Evolutionary conservation across 2,797 vertebrate species (phyloP).

Genomic region (Phalloptychus januarius): DNA sequence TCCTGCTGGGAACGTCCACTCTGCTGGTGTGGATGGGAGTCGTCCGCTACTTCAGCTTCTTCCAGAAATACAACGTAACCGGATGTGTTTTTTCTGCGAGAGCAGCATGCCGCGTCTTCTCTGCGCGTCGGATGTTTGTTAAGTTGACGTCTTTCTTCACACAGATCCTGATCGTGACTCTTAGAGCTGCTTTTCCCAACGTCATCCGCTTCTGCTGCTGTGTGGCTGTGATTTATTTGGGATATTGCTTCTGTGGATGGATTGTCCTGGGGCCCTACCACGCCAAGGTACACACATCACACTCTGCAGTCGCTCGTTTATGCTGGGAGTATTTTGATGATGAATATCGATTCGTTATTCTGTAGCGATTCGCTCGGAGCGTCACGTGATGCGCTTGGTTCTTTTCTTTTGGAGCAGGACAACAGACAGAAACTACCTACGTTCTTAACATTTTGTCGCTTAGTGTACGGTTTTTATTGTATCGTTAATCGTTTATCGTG

Average conservation of each 20-base stretch:
- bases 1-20: slow-evolving; percentile 92
- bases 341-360: background rate
- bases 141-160: background rate
- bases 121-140: background rate
- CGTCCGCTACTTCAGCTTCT: slow-evolving; percentile 94
- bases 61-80: slow-evolving; percentile 95
- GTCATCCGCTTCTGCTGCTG: slow-evolving; percentile 96
- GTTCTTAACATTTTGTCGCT: too few relatives aligned
- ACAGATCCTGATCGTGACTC: slow-evolving; percentile 92
- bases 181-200: slow-evolving; percentile 89
- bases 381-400: background rate
- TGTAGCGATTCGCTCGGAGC: background rate
- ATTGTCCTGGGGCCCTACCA: slow-evolving; percentile 94
- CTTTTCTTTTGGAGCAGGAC: too few relatives aligned
- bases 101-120: background rate
- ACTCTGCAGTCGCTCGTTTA: background rate
- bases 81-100: background rate
- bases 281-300: slow-evolving; percentile 80
- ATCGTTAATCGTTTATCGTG: too few relatives aligned
- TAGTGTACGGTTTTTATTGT: too few relatives aligned
- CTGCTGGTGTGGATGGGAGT: slow-evolving; percentile 95
- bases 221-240: slow-evolving; percentile 92
- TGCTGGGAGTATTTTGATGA: background rate
- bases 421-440: too few relatives aligned
- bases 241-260: slow-evolving; percentile 97